A percentile compares a stretch with the other conserved stretches of the same genome.
Conservation (phyloP, 2,888 invertebrate species). For the Entomobrya proxima region DNA sequence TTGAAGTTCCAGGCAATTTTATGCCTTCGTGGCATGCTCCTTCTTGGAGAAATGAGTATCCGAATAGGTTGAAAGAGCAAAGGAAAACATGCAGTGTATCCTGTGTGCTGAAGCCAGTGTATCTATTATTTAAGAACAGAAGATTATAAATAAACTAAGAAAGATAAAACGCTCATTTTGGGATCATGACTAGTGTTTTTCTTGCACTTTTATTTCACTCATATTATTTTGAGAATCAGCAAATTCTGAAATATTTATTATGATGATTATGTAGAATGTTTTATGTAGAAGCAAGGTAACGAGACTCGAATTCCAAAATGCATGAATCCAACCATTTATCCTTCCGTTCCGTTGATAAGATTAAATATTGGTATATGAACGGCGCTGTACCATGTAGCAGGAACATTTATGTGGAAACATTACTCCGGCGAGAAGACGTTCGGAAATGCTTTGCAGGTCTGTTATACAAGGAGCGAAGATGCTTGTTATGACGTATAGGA, state of each 20-base stretch:
- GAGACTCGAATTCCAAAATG: too few relatives aligned
- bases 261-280: too few relatives aligned
- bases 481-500: slow-evolving; percentile 77
- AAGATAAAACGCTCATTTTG: too few relatives aligned
- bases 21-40: neutral
- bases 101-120: slow-evolving; percentile 11
- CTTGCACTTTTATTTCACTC: too few relatives aligned
- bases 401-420: slow-evolving; percentile 77
- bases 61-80: neutral
- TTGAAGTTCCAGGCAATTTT: slow-evolving; percentile 38
- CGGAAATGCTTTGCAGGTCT: slow-evolving; percentile 76
- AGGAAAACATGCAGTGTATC: neutral
- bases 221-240: too few relatives aligned
- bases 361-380: slow-evolving; percentile 76
- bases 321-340: too few relatives aligned
- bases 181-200: too few relatives aligned
- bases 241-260: too few relatives aligned
- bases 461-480: slow-evolving; percentile 77
- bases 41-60: slow-evolving; percentile 28
- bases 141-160: neutral
- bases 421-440: slow-evolving; percentile 77
- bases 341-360: too few relatives aligned
- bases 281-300: too few relatives aligned
- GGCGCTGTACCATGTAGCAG: slow-evolving; percentile 77
- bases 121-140: neutral